Percentiles rank a stretch among this genome's conserved stretches.
Evolutionary conservation across 2,113 vertebrate genomes (phyloP).

Genomic region (Tinamus guttatus): DNA sequence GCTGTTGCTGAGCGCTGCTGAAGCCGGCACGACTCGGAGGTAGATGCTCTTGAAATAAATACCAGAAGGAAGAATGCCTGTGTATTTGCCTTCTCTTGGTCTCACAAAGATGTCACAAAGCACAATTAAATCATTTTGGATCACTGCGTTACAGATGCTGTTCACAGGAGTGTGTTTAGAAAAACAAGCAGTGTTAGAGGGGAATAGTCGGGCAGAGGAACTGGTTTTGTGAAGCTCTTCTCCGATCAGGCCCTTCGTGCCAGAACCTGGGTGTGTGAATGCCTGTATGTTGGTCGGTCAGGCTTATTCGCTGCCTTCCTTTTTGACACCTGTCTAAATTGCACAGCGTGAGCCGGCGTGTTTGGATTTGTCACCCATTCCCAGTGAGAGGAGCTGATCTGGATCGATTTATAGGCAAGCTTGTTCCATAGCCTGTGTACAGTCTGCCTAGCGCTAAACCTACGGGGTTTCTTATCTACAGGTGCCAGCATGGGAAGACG

Average conservation of each 20-base stretch:
- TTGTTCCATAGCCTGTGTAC: background rate
- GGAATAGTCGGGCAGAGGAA: slow-evolving; percentile 40
- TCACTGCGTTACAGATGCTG: background rate
- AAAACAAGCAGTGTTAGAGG: slow-evolving; percentile 9
- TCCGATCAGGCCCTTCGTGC: background rate
- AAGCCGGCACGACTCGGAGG: background rate
- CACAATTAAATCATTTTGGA: background rate
- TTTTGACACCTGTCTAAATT: background rate
- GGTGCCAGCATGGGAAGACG: background rate
- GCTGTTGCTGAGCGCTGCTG: background rate
- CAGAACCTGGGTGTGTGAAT: slow-evolving; percentile 4
- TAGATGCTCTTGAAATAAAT: background rate
- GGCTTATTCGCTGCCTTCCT: background rate
- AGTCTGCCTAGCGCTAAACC: background rate
- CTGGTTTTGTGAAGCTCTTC: slow-evolving; percentile 17
- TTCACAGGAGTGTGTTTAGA: background rate
- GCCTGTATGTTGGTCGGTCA: background rate
- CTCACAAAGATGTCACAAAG: background rate
- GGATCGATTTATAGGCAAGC: background rate
- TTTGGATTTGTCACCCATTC: background rate
- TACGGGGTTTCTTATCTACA: slow-evolving; percentile 19
- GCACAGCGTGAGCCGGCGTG: background rate
- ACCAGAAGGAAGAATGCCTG: background rate
- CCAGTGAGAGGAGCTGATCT: background rate
- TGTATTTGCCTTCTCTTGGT: background rate